Evolutionary conservation across 2,888 invertebrate genomes (phyloP).

Genomic region (Ligdia adustata): DNA sequence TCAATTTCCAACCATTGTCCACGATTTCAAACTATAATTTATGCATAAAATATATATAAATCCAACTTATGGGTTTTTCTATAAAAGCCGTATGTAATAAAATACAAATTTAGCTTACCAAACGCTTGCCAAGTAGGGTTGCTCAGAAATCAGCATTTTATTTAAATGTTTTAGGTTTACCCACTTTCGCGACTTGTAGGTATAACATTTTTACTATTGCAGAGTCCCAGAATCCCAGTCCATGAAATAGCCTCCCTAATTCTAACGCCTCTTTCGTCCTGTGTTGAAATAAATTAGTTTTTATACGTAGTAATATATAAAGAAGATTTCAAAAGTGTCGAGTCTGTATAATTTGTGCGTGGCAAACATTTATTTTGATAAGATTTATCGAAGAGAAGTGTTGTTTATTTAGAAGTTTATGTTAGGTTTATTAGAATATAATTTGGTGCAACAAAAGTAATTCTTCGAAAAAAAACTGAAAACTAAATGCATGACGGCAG

Average conservation of each 20-base stretch:
- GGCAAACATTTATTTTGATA: conserved; percentile 35
- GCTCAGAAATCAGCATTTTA: background rate
- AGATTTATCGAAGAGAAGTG: conserved; percentile 31
- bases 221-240: background rate
- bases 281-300: conserved; percentile 25
- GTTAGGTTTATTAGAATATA: too few species aligned
- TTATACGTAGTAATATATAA: conserved; percentile 38
- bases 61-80: too few species aligned
- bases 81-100: too few species aligned
- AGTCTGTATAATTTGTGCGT: conserved; percentile 39
- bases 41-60: too few species aligned
- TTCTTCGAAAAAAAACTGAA: too few species aligned
- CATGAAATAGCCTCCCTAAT: background rate
- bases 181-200: background rate
- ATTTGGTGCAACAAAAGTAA: too few species aligned
- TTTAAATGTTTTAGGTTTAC: conserved; percentile 2
- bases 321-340: conserved; percentile 36
- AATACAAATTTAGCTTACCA: too few species aligned
- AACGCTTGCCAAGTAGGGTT: too few species aligned
- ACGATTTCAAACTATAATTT: too few species aligned
- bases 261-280: conserved; percentile 7
- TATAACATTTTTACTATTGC: conserved; percentile 8
- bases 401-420: conserved; percentile 9
- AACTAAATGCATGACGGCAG: too few species aligned
- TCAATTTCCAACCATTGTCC: too few species aligned